These are phyloP conservation scores for Centropyge bicolor DNA, from an alignment of 2,797 vertebrate genomes.

Conservation along the genomic window DNA sequence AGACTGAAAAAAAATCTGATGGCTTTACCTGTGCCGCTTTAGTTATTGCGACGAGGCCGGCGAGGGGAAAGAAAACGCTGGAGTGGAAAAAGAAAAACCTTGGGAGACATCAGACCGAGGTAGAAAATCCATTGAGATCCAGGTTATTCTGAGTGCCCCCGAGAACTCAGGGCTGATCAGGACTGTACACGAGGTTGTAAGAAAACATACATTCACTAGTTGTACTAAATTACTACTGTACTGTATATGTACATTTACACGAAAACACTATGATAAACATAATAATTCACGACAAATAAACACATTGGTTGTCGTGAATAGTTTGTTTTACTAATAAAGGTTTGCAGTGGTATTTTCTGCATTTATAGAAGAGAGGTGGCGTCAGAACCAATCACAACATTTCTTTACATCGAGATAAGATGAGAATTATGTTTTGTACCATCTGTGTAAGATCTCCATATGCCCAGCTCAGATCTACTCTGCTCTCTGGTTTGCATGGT, in stretches of 20 bases:
- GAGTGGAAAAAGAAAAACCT: neutral
- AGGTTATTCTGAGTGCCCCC: constrained; percentile 12
- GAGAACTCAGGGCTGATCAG: constrained; percentile 5
- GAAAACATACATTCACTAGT: neutral
- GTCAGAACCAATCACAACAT: neutral
- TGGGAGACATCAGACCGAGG: neutral
- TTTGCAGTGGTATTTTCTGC: neutral
- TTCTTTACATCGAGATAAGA: neutral
- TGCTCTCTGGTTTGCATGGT: neutral
- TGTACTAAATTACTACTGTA: too few species aligned
- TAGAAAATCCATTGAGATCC: neutral
- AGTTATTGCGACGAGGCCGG: constrained; percentile 22
- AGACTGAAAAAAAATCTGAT: constrained; percentile 23
- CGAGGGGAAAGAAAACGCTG: neutral
- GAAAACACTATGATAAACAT: neutral
- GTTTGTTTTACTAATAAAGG: neutral
- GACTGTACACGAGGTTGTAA: neutral
- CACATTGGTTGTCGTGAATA: neutral
- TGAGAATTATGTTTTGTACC: neutral
- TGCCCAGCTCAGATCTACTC: neutral
- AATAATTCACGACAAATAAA: constrained; percentile 9
- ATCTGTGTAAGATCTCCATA: neutral
- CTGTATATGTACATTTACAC: too few species aligned
- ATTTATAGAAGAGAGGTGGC: neutral
- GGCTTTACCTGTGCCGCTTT: constrained; percentile 51